Base-by-base conservation (phyloP, 2,888 invertebrate species). In the Acheta domesticus region DNA sequence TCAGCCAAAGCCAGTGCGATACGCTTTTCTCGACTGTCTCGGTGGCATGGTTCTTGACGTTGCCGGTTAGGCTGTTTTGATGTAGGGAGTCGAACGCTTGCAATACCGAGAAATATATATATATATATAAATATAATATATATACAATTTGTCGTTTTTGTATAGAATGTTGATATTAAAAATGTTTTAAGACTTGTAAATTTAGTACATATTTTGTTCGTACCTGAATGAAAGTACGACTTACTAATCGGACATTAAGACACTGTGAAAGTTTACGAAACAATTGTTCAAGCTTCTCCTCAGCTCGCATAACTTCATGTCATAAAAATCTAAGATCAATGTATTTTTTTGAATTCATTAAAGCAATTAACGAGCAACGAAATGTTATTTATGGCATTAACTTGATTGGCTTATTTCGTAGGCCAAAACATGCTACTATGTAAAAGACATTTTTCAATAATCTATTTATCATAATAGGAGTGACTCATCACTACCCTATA, bases 171-270 rank as follows among this genome's bases (percentile, higher is more conserved):
- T 62, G 14, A n/a, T 36, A 36, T 36, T 62, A 62, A 62, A 62
- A 62, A n/a, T 62, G 62, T 62, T 62, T 36, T 62, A 62, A 62
- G 62, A 62, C 62, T 62, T 19, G n/a, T 62, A 62, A 14, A 62
- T 62, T 62, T 62, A 14, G n/a, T 62, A 62, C 62, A 62, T 62
- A 62, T 62, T 62, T 62, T 62, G 62, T 62, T 62, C n/a, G 62
- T 62, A 62, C 62, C 62, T 62, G 62, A 62, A n/a, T 62, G 62
- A 62, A 14, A 62, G 62, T 14, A 36, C 36, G 36, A 36, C 36
- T 36, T 36, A 36, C 36, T 36, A n/a, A 62, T 62, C n/a, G 62
- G 62, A 62, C 14, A 62, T 14, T 19, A 62, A 62, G 16, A 62
- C 62, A 62, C n/a, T n/a, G 14, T 62, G 62, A n/a, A n/a, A n/a